Percentiles rank a stretch among this genome's conserved stretches.
These are phyloP conservation scores for Limnephilus lunatus DNA, from an alignment of 2,888 invertebrate genomes.

Conservation along the genomic window DNA sequence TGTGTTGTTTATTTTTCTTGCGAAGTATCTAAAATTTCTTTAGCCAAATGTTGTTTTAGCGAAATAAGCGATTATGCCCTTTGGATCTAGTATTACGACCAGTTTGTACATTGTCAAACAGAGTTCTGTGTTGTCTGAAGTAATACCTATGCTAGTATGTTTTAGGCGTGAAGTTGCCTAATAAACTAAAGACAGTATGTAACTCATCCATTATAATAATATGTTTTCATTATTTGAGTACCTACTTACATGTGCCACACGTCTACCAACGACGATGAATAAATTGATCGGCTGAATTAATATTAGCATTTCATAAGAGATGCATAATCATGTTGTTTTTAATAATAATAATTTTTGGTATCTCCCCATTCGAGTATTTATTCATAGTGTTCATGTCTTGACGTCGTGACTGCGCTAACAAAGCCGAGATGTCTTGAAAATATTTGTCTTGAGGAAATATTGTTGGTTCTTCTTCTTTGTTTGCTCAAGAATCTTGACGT, in stretches of 20 bases:
- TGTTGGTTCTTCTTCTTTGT: background rate
- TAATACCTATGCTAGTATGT: too few species aligned
- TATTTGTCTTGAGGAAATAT: background rate
- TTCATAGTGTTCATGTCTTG: background rate
- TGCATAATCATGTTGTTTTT: background rate
- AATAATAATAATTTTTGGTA: background rate
- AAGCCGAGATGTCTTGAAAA: background rate
- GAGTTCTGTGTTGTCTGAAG: too few species aligned
- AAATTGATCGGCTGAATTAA: background rate
- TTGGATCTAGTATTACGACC: too few species aligned
- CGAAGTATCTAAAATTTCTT: too few species aligned
- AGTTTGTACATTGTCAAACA: too few species aligned
- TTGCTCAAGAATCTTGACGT: background rate
- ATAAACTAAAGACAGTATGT: too few species aligned
- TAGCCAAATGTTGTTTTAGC: too few species aligned
- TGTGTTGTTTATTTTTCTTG: too few species aligned
- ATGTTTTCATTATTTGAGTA: too few species aligned
- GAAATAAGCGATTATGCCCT: too few species aligned
- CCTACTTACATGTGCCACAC: background rate
- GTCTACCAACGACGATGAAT: background rate
- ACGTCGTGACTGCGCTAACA: background rate
- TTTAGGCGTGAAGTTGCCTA: too few species aligned
- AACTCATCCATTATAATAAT: too few species aligned
- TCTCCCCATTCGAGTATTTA: background rate
- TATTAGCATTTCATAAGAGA: background rate